Conservation (phyloP, 2,113 vertebrate genomes). For the Triplophysa siluroides region DNA sequence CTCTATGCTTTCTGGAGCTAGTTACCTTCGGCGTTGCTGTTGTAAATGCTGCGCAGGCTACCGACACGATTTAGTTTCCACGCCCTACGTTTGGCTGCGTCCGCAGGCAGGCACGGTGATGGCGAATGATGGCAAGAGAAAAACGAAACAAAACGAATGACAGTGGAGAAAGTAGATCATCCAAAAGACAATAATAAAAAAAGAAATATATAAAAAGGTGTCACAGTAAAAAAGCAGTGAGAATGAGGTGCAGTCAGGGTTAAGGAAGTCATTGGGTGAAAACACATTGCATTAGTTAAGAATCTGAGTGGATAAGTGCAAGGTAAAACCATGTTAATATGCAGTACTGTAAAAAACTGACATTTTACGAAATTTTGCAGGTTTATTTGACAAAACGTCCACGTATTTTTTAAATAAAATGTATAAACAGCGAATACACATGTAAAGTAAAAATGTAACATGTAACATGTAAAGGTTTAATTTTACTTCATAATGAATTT, state of each 20-base stretch:
- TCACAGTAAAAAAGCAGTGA: neutral
- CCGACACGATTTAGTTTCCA: conserved; percentile 94
- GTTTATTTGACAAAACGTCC: too few species aligned
- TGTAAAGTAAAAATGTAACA: too few species aligned
- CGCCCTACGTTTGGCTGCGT: conserved; percentile 91
- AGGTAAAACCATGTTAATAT: neutral
- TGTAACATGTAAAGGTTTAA: too few species aligned
- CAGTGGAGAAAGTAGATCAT: conserved; percentile 72
- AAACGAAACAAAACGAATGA: conserved; percentile 62
- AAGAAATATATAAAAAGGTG: too few species aligned
- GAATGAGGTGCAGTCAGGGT: neutral
- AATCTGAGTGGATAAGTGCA: conserved; percentile 19
- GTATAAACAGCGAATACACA: too few species aligned
- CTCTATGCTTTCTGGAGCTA: neutral
- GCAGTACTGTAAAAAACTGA: too few species aligned
- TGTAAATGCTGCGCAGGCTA: conserved; percentile 94
- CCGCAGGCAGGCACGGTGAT: conserved; percentile 62
- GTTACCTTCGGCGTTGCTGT: conserved; percentile 89
- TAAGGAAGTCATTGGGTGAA: conserved; percentile 13
- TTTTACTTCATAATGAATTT: too few species aligned
- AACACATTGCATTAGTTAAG: conserved; percentile 17
- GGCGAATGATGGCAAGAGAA: conserved; percentile 58
- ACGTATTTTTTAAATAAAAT: too few species aligned
- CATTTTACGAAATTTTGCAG: too few species aligned
- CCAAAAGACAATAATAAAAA: conserved; percentile 37